phyloP scores from a whole-genome alignment of 92 coral and sea anemone species.

The Phenganax subtilis region DNA sequence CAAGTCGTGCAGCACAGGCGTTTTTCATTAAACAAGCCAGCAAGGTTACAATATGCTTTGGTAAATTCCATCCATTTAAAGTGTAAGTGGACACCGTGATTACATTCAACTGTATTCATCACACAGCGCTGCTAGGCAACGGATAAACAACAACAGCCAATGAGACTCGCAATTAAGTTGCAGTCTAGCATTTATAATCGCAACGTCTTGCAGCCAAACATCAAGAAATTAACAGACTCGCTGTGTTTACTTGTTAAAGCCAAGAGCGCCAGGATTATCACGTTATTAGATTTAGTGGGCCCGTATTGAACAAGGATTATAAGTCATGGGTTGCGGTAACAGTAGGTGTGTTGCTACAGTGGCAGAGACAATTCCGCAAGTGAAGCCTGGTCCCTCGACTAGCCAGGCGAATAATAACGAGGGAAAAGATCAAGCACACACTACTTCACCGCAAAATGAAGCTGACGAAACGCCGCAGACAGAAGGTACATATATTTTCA shows the following conservation, averaged over 20 bases:
- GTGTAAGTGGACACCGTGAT: slow-evolving; percentile 13
- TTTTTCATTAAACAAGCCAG: too few species aligned
- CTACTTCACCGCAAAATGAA: not conserved
- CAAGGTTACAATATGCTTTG: not conserved
- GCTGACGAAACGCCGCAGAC: not conserved
- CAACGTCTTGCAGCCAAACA: not conserved
- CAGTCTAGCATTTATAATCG: slow-evolving; percentile 7
- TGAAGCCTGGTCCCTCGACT: not conserved
- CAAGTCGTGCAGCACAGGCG: too few species aligned
- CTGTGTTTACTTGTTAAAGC: too few species aligned
- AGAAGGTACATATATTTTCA: slow-evolving; percentile 2
- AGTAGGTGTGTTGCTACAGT: not conserved
- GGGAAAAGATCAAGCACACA: not conserved
- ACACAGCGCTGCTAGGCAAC: slow-evolving; percentile 27
- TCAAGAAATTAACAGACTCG: too few species aligned
- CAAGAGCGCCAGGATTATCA: too few species aligned
- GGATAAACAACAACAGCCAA: slow-evolving; percentile 28
- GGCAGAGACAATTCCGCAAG: not conserved
- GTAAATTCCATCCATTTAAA: not conserved
- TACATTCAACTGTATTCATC: slow-evolving; percentile 5
- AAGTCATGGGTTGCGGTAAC: slow-evolving; percentile 28
- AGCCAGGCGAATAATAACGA: slow-evolving; percentile 25
- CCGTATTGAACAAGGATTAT: not conserved
- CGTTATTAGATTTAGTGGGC: not conserved
- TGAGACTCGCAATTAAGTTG: slow-evolving; percentile 13